Percentiles rank a stretch among this genome's conserved stretches.
phyloP scores from a whole-genome alignment of 2,888 invertebrate species.

The Bedellia somnulentella region DNA sequence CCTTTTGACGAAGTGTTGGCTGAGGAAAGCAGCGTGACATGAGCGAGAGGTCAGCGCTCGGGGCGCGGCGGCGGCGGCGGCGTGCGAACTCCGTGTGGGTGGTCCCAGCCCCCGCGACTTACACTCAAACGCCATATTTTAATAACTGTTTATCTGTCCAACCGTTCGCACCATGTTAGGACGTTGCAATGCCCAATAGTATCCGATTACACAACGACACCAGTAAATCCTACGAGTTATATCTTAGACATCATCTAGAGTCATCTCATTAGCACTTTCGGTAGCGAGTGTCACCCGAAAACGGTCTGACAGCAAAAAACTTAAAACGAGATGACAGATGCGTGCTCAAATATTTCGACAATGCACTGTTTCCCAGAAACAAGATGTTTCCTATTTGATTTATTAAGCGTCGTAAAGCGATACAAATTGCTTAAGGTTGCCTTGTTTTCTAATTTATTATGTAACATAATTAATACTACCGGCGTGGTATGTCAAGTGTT shows the following conservation, averaged over 20 bases:
- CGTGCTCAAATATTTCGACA: constrained; percentile 50
- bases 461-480: constrained; percentile 17
- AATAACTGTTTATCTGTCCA: constrained; percentile 3
- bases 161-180: too few species aligned
- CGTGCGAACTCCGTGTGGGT: constrained; percentile 15
- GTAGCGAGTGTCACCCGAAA: constrained; percentile 27
- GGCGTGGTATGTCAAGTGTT: constrained; percentile 11
- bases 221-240: too few species aligned
- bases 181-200: too few species aligned
- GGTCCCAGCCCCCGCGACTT: constrained; percentile 21
- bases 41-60: neutral
- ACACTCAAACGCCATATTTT: neutral
- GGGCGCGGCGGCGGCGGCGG: neutral
- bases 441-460: constrained; percentile 28
- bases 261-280: constrained; percentile 39
- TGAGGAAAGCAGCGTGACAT: neutral
- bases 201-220: too few species aligned
- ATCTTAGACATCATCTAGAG: constrained; percentile 11
- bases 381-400: constrained; percentile 39
- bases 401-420: constrained; percentile 33
- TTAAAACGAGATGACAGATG: constrained; percentile 41
- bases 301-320: constrained; percentile 27
- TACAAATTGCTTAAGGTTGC: constrained; percentile 44
- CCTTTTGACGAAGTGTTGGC: neutral
- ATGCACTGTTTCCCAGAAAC: constrained; percentile 45